These are phyloP conservation scores for Trematomus bernacchii DNA, from an alignment of 2,797 vertebrate species.

Conservation along the genomic window DNA sequence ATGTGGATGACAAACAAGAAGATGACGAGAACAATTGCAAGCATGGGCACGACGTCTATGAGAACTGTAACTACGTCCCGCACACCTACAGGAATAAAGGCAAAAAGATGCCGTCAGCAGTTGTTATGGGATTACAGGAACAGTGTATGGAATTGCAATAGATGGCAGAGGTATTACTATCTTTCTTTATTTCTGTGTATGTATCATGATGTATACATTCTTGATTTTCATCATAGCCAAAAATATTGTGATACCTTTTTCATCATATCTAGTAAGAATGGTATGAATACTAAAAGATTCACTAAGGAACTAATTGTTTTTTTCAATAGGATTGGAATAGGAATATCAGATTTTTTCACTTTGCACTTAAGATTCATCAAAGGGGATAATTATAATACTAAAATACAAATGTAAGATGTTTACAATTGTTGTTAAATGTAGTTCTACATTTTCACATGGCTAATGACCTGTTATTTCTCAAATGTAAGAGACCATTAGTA, in stretches of 20 bases:
- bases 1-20: constrained; percentile 94
- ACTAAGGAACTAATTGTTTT: too few species aligned
- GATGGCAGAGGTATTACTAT: not conserved
- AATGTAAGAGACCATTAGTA: not conserved
- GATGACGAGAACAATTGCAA: constrained; percentile 91
- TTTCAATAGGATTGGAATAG: too few species aligned
- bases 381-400: too few species aligned
- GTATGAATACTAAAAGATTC: too few species aligned
- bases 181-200: not conserved
- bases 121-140: not conserved
- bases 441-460: not conserved
- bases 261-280: too few species aligned
- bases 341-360: too few species aligned
- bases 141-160: not conserved
- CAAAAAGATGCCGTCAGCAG: not conserved
- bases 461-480: not conserved
- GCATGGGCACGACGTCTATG: constrained; percentile 92
- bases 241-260: too few species aligned
- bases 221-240: too few species aligned
- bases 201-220: too few species aligned
- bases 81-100: constrained; percentile 84
- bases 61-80: constrained; percentile 90
- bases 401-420: too few species aligned
- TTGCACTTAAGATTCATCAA: too few species aligned
- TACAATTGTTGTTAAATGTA: not conserved